Evolutionary conservation across 2,888 invertebrate genomes (phyloP).

Genomic region (Dynastes maya): DNA sequence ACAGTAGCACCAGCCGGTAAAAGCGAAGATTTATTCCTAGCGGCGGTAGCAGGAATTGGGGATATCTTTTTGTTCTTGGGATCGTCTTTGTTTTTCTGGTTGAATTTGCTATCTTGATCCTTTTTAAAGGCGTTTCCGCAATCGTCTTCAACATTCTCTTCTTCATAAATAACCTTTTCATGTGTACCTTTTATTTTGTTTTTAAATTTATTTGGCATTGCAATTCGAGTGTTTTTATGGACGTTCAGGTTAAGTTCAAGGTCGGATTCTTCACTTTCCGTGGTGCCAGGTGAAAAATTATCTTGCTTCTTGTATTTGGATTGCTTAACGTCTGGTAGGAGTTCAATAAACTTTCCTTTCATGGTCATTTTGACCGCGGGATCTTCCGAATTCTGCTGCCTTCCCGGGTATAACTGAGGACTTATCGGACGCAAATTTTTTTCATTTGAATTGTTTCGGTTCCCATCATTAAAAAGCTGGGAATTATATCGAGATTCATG

Average conservation of each 20-base stretch:
- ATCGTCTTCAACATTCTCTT: constrained; percentile 43
- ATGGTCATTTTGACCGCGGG: constrained; percentile 11
- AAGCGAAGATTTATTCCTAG: constrained; percentile 13
- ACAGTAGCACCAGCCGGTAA: not conserved
- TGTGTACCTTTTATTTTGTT: constrained; percentile 21
- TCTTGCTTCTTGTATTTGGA: constrained; percentile 17
- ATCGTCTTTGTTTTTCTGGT: constrained; percentile 18
- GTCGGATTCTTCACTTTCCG: constrained; percentile 50
- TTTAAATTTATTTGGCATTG: constrained; percentile 45
- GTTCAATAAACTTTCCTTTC: constrained; percentile 35
- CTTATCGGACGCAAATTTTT: not conserved
- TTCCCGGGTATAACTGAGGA: not conserved
- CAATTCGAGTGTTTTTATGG: constrained; percentile 4
- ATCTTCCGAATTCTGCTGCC: not conserved
- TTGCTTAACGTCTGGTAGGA: constrained; percentile 35
- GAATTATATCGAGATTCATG: constrained; percentile 21
- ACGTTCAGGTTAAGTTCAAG: constrained; percentile 38
- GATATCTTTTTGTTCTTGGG: not conserved
- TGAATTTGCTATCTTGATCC: not conserved
- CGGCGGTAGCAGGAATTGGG: not conserved
- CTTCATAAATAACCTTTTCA: constrained; percentile 50
- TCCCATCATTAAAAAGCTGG: constrained; percentile 9
- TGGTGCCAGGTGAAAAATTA: constrained; percentile 33
- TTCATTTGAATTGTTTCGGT: constrained; percentile 17
- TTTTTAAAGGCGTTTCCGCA: not conserved